Base-by-base conservation (phyloP, 2,113 vertebrate species). In the Probosciger aterrimus region DNA sequence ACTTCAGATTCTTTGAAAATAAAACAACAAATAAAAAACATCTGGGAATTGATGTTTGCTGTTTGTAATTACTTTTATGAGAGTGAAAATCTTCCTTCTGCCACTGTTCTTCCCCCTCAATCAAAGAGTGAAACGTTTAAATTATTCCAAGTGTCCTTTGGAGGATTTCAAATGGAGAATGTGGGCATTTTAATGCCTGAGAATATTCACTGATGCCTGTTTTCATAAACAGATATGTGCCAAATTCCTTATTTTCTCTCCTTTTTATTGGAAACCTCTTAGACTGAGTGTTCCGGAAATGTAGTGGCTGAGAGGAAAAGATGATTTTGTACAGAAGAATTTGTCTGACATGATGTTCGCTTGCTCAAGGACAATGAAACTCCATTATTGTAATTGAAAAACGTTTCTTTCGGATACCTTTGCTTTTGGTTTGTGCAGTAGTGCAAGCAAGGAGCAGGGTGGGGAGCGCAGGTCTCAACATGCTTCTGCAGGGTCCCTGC, bases 191-290 rank as follows among this genome's bases (percentile, higher is more conserved):
- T 89, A 85, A 17, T 79, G 49, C 41, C 88, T 94, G 93, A 88
- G 77, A 92, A 92, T 89, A 82, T 67, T 84, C 83, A 79, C 81
- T 82, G 86, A 41, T 67, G 65, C 71, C 62, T 91, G 77, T 85
- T 95, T 89, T 93, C 88, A 95, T 94, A 92, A 94, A 76, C 70
- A 92, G 74, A 82, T 82, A 93, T 11, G 70, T 79, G 91, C 83
- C 92, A 93, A 89, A 86, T 79, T 92, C 81, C 74, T 93, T 94
- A 91, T 96, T 92, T 93, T 71, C 53, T 3, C 2, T 75, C 74
- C 59, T 94, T 89, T 88, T 94, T 94, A 76, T 94, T 91, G 83
- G 88, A 82, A 9, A 62, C 53, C 49, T 95, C 63, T 90, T 92
- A 88, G 92, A 96, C 37, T 88, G 73, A 94, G 83, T 73, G 63